Evolutionary conservation across 2,797 vertebrate species (phyloP).

Genomic region (Botia kubotai): DNA sequence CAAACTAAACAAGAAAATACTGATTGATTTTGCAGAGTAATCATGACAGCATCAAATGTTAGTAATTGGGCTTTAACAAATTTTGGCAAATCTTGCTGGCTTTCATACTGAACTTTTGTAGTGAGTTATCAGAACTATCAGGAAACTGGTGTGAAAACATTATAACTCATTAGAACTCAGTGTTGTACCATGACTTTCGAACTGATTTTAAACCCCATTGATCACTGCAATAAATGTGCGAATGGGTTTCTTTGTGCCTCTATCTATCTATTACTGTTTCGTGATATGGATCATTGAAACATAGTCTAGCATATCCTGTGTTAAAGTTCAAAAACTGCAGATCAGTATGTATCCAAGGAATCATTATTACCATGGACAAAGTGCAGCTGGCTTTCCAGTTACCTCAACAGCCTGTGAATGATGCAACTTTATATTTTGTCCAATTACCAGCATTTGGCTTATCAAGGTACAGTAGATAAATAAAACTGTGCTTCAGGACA

Average conservation of each 20-base stretch:
- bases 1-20: too few relatives aligned
- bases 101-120: neutral
- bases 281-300: neutral
- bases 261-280: neutral
- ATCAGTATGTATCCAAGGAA: constrained; percentile 40
- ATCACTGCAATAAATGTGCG: constrained; percentile 13
- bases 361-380: constrained; percentile 67
- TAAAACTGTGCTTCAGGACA: constrained; percentile 48
- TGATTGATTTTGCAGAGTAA: neutral
- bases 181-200: neutral
- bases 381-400: constrained; percentile 61
- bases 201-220: neutral
- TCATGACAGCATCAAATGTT: neutral
- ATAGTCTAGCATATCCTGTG: constrained; percentile 14
- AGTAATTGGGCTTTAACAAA: neutral
- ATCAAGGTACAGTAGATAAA: constrained; percentile 63
- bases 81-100: neutral
- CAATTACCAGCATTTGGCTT: constrained; percentile 63
- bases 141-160: neutral
- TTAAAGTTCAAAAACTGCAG: constrained; percentile 51
- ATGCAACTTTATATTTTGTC: constrained; percentile 44
- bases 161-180: neutral
- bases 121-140: constrained; percentile 8
- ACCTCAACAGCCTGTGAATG: constrained; percentile 17
- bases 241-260: constrained; percentile 6